Evolutionary conservation across 30 jellyfish, hydroid and myxozoan genomes (phyloP).

Genomic region (Aurelia coerulea): DNA sequence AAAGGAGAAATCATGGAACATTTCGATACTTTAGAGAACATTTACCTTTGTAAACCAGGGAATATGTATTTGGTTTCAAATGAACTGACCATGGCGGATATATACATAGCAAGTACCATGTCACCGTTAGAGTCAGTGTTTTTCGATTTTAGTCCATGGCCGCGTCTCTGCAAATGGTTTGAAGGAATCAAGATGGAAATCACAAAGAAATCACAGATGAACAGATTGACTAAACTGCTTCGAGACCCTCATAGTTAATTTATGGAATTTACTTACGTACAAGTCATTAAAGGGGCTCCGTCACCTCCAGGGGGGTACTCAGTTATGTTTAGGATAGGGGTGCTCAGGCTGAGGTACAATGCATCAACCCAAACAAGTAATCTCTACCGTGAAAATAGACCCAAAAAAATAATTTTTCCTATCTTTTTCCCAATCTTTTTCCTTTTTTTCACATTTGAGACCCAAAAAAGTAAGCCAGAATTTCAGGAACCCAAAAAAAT

Average conservation of each 20-base stretch:
- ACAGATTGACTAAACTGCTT: slow-evolving; percentile 4
- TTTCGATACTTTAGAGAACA: slow-evolving; percentile 45
- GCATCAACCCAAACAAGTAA: too few species aligned
- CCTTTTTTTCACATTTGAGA: too few species aligned
- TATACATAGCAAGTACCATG: slow-evolving; percentile 30
- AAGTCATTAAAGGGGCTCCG: too few species aligned
- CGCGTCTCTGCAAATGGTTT: slow-evolving; percentile 60
- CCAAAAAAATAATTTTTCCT: too few species aligned
- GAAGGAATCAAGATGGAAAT: slow-evolving; percentile 48
- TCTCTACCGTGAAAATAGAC: too few species aligned
- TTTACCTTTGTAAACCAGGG: slow-evolving; percentile 22
- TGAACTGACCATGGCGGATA: slow-evolving; percentile 62
- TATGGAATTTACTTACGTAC: too few species aligned
- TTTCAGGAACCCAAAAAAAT: too few species aligned
- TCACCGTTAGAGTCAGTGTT: slow-evolving; percentile 44
- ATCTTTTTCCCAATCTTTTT: too few species aligned
- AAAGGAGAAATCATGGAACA: slow-evolving; percentile 55
- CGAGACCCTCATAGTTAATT: neutral
- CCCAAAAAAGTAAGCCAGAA: too few species aligned
- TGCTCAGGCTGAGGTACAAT: too few species aligned
- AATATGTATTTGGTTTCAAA: slow-evolving; percentile 1
- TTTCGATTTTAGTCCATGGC: slow-evolving; percentile 73
- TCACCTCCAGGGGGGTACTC: too few species aligned
- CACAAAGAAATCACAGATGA: slow-evolving; percentile 31
- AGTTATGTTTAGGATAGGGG: too few species aligned